Evolutionary conservation across 1,140 invertebrate genomes (phyloP).

Genomic region (Leptopilina boulardi): DNA sequence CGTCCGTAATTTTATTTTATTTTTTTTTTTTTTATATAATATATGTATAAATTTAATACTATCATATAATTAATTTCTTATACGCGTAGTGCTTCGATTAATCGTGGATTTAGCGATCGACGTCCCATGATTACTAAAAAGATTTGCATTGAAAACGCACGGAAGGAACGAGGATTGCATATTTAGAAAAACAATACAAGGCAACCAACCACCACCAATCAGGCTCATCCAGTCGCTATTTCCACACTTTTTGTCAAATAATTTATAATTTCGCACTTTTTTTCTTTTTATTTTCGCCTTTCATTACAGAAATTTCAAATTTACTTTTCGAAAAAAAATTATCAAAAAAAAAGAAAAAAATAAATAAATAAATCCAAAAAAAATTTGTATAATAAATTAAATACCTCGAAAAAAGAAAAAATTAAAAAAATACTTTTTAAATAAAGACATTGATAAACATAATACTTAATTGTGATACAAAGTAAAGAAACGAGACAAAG

Average conservation of each 20-base stretch:
- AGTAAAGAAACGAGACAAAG: too few species aligned
- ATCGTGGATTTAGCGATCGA: constrained; percentile 64
- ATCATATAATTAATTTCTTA: constrained; percentile 54
- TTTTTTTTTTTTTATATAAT: constrained; percentile 48
- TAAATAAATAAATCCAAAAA: too few species aligned
- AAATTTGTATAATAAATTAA: too few species aligned
- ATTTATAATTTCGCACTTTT: neutral
- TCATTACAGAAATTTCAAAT: neutral
- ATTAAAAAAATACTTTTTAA: too few species aligned
- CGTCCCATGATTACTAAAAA: constrained; percentile 62
- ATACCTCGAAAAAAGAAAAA: too few species aligned
- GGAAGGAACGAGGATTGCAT: constrained; percentile 32
- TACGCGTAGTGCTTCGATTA: constrained; percentile 56
- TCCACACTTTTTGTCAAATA: constrained; percentile 1
- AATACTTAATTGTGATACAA: too few species aligned
- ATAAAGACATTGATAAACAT: too few species aligned
- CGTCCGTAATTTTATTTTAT: constrained; percentile 52
- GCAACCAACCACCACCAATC: constrained; percentile 47
- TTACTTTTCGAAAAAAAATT: neutral
- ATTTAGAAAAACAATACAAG: constrained; percentile 44
- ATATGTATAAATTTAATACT: constrained; percentile 68
- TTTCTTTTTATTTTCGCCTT: neutral
- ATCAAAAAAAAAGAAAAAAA: too few species aligned
- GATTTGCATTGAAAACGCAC: constrained; percentile 30
- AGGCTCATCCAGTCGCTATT: constrained; percentile 35